Conservation (phyloP, 2,797 vertebrate species). For the Hafferia zeledoni region DNA sequence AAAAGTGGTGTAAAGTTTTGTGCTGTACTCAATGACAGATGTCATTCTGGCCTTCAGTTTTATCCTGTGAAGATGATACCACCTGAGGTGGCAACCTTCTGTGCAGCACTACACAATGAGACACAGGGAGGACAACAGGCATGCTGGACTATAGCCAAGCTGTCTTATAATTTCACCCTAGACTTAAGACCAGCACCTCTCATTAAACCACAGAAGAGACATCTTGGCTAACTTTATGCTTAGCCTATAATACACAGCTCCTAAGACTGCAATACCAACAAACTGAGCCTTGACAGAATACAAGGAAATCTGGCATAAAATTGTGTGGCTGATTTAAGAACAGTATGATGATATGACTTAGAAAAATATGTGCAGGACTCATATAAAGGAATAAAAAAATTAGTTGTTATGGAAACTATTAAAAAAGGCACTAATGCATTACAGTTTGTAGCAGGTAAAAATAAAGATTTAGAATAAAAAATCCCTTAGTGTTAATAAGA, state of each 20-base stretch:
- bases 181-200: not conserved
- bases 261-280: not conserved
- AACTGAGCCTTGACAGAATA: not conserved
- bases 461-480: not conserved
- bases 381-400: not conserved
- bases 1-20: not conserved
- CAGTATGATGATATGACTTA: not conserved
- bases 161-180: not conserved
- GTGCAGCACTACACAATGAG: not conserved
- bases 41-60: not conserved
- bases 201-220: not conserved
- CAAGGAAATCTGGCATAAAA: not conserved
- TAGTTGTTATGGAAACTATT: not conserved
- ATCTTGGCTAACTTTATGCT: not conserved
- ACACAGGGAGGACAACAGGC: not conserved
- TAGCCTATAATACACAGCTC: not conserved
- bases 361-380: not conserved
- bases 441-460: not conserved
- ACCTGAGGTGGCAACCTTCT: not conserved
- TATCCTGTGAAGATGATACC: not conserved
- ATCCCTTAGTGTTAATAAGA: not conserved
- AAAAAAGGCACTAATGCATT: not conserved
- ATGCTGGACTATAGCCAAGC: not conserved
- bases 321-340: not conserved
- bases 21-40: not conserved